These are phyloP conservation scores for Tenthredo livida DNA, from an alignment of 2,888 invertebrate genomes.

Conservation along the genomic window DNA sequence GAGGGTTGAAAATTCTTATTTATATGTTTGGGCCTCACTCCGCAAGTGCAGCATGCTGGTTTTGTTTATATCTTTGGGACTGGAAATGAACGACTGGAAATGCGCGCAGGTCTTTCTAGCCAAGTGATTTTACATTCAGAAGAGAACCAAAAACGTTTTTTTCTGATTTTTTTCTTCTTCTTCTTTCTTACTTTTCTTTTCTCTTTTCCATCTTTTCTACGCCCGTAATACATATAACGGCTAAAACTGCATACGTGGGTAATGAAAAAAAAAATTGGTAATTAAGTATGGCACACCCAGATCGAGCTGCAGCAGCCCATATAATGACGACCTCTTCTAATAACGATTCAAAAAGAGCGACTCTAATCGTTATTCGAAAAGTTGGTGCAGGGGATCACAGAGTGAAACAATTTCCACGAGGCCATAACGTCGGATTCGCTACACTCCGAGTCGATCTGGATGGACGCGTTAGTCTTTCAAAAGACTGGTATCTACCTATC, in stretches of 20 bases:
- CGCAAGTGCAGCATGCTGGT: slow-evolving; percentile 43
- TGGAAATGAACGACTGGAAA: slow-evolving; percentile 51
- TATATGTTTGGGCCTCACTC: slow-evolving; percentile 23
- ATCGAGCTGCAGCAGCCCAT: not conserved
- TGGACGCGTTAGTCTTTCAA: slow-evolving; percentile 38
- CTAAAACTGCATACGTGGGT: not conserved
- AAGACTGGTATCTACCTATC: not conserved
- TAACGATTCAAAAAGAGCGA: slow-evolving; percentile 28
- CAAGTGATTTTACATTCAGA: not conserved
- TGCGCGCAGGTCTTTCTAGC: not conserved
- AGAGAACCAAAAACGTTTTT: not conserved
- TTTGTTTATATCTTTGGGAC: slow-evolving; percentile 49
- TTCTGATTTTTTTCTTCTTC: not conserved
- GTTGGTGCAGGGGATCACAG: slow-evolving; percentile 16
- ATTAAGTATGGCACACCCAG: not conserved
- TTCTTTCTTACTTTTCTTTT: not conserved
- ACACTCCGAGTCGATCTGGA: slow-evolving; percentile 43
- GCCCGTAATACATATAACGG: not conserved
- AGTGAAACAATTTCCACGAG: slow-evolving; percentile 50
- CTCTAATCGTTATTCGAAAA: slow-evolving; percentile 26
- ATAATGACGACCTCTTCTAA: not conserved
- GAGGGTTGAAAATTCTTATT: slow-evolving; percentile 31
- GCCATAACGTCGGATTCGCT: slow-evolving; percentile 45
- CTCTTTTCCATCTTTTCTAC: not conserved
- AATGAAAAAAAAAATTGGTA: not conserved